phyloP scores from a whole-genome alignment of 2,797 vertebrate genomes.

The Galago senegalensis region DNA sequence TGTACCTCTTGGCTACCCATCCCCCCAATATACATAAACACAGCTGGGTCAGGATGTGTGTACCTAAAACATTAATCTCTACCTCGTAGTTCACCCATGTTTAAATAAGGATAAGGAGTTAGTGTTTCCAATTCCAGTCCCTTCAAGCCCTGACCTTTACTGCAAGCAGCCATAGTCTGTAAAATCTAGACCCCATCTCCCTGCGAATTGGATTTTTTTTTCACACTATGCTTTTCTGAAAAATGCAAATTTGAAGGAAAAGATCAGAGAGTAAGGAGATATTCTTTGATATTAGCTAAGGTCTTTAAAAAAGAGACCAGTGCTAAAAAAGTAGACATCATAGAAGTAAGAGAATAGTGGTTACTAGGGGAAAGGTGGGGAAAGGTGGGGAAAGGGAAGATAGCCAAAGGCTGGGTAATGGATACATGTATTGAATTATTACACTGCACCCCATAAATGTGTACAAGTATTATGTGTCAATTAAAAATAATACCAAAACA shows the following conservation, averaged over 20 bases:
- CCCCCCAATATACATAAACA: not conserved
- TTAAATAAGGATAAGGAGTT: constrained; percentile 39
- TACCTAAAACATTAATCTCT: constrained; percentile 28
- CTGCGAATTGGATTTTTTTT: constrained; percentile 34
- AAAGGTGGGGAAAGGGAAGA: not conserved
- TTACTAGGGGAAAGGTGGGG: not conserved
- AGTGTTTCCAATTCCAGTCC: constrained; percentile 46
- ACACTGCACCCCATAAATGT: not conserved
- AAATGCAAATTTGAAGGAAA: constrained; percentile 55
- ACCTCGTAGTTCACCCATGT: constrained; percentile 31
- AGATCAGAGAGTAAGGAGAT: not conserved
- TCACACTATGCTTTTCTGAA: not conserved
- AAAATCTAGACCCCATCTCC: not conserved
- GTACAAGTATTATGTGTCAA: not conserved
- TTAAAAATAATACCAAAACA: not conserved
- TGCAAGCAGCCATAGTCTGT: not conserved
- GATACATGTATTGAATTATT: not conserved
- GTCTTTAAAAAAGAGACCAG: constrained; percentile 49
- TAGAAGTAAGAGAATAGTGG: not conserved
- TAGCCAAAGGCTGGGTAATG: not conserved
- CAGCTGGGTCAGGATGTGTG: not conserved
- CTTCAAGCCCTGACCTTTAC: constrained; percentile 39
- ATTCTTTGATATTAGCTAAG: constrained; percentile 28
- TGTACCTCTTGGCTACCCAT: not conserved
- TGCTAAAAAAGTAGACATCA: not conserved